Percentiles rank a stretch among this genome's conserved stretches.
Evolutionary conservation across 2,797 vertebrate genomes (phyloP).

Genomic region (Erpetoichthys calabaricus): DNA sequence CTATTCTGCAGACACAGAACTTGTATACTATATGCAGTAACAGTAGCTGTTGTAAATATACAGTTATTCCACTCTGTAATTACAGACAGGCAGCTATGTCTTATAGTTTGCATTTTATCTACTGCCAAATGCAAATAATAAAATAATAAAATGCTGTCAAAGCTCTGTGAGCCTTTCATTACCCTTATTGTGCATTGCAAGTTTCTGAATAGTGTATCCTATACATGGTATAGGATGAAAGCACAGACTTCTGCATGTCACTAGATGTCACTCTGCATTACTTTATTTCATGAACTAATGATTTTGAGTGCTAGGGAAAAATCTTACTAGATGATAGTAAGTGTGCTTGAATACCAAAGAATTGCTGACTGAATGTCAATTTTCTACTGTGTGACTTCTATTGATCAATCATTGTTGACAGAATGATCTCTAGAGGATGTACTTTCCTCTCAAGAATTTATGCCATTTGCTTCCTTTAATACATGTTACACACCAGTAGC

Average conservation of each 20-base stretch:
- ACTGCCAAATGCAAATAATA: too few species aligned
- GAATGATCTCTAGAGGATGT: constrained; percentile 45
- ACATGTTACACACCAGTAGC: not conserved
- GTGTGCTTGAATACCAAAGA: constrained; percentile 48
- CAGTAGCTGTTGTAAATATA: too few species aligned
- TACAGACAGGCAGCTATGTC: too few species aligned
- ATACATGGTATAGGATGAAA: constrained; percentile 6
- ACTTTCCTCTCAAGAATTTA: constrained; percentile 31
- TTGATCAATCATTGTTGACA: constrained; percentile 65
- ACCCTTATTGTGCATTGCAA: too few species aligned
- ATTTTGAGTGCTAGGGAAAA: constrained; percentile 33
- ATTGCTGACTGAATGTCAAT: constrained; percentile 55
- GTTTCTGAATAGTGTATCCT: too few species aligned
- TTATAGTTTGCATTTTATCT: too few species aligned
- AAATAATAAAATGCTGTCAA: too few species aligned
- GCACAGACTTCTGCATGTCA: constrained; percentile 34
- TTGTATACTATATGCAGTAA: too few species aligned
- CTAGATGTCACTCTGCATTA: constrained; percentile 51
- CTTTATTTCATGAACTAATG: constrained; percentile 32
- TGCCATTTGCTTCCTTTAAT: constrained; percentile 2
- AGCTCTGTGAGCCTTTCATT: too few species aligned
- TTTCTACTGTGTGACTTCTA: constrained; percentile 50
- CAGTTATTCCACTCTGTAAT: too few species aligned
- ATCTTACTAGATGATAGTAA: constrained; percentile 36
- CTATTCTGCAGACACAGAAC: too few species aligned